These are phyloP conservation scores for Ashinkailepas kermadecensis DNA, from an alignment of 2,888 invertebrate genomes.

Conservation along the genomic window DNA sequence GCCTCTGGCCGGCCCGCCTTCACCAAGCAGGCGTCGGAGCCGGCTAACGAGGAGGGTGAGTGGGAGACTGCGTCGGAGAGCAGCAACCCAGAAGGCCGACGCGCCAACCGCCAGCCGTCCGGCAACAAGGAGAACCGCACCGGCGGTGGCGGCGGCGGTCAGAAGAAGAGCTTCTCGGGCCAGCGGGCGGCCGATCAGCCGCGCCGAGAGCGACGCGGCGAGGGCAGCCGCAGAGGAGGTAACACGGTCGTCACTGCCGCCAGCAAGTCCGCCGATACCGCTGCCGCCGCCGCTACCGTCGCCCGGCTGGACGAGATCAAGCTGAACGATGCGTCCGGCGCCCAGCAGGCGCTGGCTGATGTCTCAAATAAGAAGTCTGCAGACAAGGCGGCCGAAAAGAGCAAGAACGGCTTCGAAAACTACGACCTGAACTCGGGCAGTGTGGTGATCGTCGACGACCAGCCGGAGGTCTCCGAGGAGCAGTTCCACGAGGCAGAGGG, in stretches of 20 bases:
- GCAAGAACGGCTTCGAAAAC: constrained; percentile 21
- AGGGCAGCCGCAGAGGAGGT: constrained; percentile 35
- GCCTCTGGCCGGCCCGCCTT: neutral
- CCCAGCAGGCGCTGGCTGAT: constrained; percentile 46
- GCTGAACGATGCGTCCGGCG: constrained; percentile 47
- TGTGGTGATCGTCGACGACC: constrained; percentile 49
- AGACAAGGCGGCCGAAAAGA: constrained; percentile 24
- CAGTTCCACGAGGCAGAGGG: constrained; percentile 50
- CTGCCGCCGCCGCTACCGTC: constrained; percentile 38
- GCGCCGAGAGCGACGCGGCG: constrained; percentile 33
- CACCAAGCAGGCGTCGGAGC: constrained; percentile 14
- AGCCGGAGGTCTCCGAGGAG: constrained; percentile 44
- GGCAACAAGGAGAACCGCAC: constrained; percentile 29
- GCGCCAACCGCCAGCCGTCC: neutral
- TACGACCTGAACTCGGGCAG: constrained; percentile 33
- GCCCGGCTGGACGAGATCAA: constrained; percentile 52
- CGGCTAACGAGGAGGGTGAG: constrained; percentile 40
- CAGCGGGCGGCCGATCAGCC: constrained; percentile 1
- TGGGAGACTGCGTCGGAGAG: constrained; percentile 76
- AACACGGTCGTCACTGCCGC: neutral
- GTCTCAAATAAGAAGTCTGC: constrained; percentile 36
- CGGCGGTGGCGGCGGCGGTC: constrained; percentile 24
- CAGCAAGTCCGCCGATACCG: constrained; percentile 22
- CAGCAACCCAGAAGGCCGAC: constrained; percentile 50
- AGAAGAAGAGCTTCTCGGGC: neutral